phyloP scores from a whole-genome alignment of 2,888 invertebrate species.

The Callimorpha dominula region DNA sequence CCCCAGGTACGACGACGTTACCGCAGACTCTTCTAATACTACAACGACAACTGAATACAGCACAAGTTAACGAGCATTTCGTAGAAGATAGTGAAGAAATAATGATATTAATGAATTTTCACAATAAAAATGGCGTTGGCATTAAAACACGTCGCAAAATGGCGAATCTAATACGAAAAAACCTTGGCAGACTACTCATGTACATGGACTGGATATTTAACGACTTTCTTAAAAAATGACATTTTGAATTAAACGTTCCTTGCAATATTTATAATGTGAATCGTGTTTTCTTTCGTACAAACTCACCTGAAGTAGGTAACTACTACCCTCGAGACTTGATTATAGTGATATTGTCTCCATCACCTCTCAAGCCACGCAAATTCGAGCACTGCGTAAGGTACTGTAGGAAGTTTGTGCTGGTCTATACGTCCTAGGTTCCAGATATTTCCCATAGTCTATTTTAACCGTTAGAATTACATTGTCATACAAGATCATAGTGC shows the following conservation, averaged over 20 bases:
- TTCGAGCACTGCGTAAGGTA: too few relatives aligned
- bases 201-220: constrained; percentile 64
- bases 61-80: constrained; percentile 21
- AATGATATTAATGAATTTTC: constrained; percentile 51
- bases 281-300: neutral
- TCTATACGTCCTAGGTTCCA: too few relatives aligned
- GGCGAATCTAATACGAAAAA: constrained; percentile 54
- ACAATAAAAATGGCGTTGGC: constrained; percentile 38
- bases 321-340: too few relatives aligned
- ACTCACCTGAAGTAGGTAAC: too few relatives aligned
- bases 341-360: too few relatives aligned
- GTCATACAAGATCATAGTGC: too few relatives aligned
- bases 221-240: constrained; percentile 35
- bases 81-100: neutral
- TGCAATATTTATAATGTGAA: constrained; percentile 6
- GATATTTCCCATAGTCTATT: too few relatives aligned
- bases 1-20: constrained; percentile 76
- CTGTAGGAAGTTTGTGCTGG: too few relatives aligned
- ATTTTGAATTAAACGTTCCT: constrained; percentile 25
- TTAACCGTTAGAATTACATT: too few relatives aligned
- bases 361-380: too few relatives aligned
- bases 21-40: constrained; percentile 64
- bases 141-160: constrained; percentile 57
- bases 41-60: constrained; percentile 53
- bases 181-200: constrained; percentile 61